Base-by-base conservation (phyloP, 64 coral and sea anemone species). In the Pocillopora damicornis region DNA sequence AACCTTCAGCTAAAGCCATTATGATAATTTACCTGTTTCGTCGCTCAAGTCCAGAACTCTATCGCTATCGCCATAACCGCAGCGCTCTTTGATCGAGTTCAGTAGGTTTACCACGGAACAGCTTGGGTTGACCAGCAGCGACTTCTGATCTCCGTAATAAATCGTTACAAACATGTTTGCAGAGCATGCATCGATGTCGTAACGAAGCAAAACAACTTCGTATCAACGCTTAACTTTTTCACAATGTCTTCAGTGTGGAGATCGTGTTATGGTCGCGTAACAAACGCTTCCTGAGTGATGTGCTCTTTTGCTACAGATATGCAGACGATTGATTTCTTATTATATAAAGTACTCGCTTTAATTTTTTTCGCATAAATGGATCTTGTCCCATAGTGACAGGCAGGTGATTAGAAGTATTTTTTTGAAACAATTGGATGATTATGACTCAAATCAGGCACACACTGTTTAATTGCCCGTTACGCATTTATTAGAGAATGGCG, bases 51-150 rank as follows among this genome's bases (percentile, higher is more conserved):
- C 94, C 45, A 97, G 66, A 37, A 89, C 85, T 30, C 86, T 79
- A 8, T 88, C 87, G 7, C 82, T 73, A n/a, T 93, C 89, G 15
- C 83, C 88, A 87, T 92, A 97, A 34, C 94, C 94, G 75, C 88
- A 97, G 90, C 94, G 69, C 78, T 92, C 79, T 63, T 90, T 93
- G 61, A 97, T 97, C 59, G 84, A 93, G 5, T 93, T 23, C 9
- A 97, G 73, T 35, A 97, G 87, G 63, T 97, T 97, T 26, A 93
- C 51, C 57, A 93, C 92, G 35, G 75, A 86, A 73, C 94, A 97
- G 63, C 77, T 93, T 36, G 94, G 94, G 74, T 97, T 97, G 18
- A 92, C 86, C 2, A 97, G 78, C 15, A 97, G 38, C 13, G 94
- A 63, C 72, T 97, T 86, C 61, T 90, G 87, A 79, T 97, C 88